Base-by-base conservation (phyloP, 1,140 invertebrate genomes). In the Drosophila ambigua region DNA sequence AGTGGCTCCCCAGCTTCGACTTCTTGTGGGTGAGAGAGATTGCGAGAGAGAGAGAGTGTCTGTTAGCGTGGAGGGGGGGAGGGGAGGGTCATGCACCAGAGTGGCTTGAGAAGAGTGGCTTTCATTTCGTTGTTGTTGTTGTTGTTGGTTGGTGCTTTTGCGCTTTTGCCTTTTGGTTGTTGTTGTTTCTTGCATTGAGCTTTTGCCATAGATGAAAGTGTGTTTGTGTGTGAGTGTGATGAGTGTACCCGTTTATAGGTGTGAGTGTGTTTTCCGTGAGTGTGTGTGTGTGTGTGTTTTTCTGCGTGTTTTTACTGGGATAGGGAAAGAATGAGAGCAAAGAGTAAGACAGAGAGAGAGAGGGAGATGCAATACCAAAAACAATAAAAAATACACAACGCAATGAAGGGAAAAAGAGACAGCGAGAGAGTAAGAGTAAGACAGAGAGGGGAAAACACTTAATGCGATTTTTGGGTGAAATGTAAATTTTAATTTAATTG, bases 341-440 rank as follows among this genome's bases (percentile, higher is more conserved):
- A 69, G 11, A 39, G 13, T 62, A 39, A 67, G 41, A 58, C 44
- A 52, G 57, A 48, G 23, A 50, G 28, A 57, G 28, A 57, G 54
- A 24, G 41, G 55, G 65, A 68, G 72, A 87, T 85, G 81, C 82
- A 87, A 60, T 81, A 87, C 82, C 74, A 54, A 71, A 78, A 88
- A 82, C 60, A 78, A 84, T 67, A 82, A 69, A 45, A 65, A 31
- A 75, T 52, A 73, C 52, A 59, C 28, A 81, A 77, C 63, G 76
- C 52, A 77, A 52, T 55, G 53, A 24, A 49, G 51, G 39, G 45
- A 46, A 16, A 46, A 23, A 72, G 23, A 54, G 24, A 58, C 31
- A 45, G 20, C 58, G 44, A 63, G 7, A 77, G 63, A 68, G 58
- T 71, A 50, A 68, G 60, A 72, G 35, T 54, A 16, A 51, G 66